Base-by-base conservation (phyloP, 2,113 vertebrate genomes). In the Dendropsophus ebraccatus region DNA sequence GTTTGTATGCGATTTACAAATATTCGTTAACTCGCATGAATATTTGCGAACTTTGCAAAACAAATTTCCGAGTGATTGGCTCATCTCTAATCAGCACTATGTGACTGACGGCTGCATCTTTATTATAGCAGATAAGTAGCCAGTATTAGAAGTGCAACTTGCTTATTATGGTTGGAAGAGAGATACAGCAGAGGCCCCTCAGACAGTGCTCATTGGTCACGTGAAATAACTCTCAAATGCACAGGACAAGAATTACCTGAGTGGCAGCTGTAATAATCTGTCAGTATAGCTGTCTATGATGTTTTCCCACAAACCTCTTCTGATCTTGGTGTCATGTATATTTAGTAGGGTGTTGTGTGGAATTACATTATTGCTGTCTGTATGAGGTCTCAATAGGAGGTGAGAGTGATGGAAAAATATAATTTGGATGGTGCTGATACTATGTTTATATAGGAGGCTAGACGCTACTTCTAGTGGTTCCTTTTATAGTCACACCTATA, bases 401-500 rank as follows among this genome's bases (percentile, higher is more conserved):
- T 41, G 19, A 11, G 19, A 2, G 32, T 21, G 67, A 35, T 17
- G 17, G 32, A 35, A 2, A 19, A n/a, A 41, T 41, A 41, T 41
- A 5, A 41, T 41, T 8, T 41, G 41, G 41, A 41, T 41, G 41
- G 41, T 41, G 41, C 41, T 41, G 41, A 41, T 41, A 5, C 41
- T 5, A 41, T 23, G 19, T 23, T 14, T 17, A 16, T 17, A 19
- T 4, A 54, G 7, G 5, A 58, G 10, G 28, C n/a, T 13, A 12
- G 19, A 13, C 30, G 13, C 52, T 60, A 35, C 54, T n/a, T 9
- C 67, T 75, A 37, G 56, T 19, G 4, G 12, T 7, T 17, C 54
- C 54, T 35, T 73, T 21, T 60, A n/a, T n/a, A n/a, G 52, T 65
- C 85, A 86, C 85, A 74, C 47, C 84, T 72, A 25, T n/a, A 81